Conservation (phyloP, 1,140 invertebrate species). For the Triops cancriformis region DNA sequence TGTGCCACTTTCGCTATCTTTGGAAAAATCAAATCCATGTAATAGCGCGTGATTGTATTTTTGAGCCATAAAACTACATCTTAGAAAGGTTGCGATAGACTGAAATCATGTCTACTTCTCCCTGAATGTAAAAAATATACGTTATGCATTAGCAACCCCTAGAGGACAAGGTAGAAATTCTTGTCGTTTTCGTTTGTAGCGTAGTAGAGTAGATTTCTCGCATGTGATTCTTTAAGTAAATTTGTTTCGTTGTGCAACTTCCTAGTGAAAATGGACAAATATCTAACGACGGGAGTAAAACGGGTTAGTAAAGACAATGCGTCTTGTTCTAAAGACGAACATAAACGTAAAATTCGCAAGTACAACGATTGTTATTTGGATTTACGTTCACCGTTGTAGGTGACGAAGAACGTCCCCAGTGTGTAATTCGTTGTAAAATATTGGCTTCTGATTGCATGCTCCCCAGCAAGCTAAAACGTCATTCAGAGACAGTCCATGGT, state of each 20-base stretch:
- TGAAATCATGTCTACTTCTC: neutral
- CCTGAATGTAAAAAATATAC: neutral
- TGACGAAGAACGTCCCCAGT: too few relatives aligned
- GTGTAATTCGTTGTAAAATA: constrained; percentile 24
- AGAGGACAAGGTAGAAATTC: neutral
- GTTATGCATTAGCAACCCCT: neutral
- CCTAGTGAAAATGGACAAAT: neutral
- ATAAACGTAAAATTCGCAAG: neutral
- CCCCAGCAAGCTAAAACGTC: constrained; percentile 21
- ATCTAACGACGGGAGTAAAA: neutral
- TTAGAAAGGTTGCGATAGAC: neutral
- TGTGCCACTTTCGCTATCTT: neutral
- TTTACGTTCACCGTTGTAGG: constrained; percentile 20
- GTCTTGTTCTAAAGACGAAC: neutral
- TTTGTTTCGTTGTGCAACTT: neutral
- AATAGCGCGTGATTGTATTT: neutral
- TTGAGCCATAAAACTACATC: neutral
- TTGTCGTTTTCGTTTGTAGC: neutral
- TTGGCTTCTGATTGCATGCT: constrained; percentile 23
- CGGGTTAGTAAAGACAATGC: neutral
- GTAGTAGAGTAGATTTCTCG: neutral
- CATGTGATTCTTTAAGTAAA: neutral
- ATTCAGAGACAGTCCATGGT: constrained; percentile 22
- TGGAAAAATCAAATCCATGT: neutral
- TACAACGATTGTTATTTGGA: constrained; percentile 23